phyloP scores from a whole-genome alignment of 1,140 invertebrate genomes.

The Musca domestica region DNA sequence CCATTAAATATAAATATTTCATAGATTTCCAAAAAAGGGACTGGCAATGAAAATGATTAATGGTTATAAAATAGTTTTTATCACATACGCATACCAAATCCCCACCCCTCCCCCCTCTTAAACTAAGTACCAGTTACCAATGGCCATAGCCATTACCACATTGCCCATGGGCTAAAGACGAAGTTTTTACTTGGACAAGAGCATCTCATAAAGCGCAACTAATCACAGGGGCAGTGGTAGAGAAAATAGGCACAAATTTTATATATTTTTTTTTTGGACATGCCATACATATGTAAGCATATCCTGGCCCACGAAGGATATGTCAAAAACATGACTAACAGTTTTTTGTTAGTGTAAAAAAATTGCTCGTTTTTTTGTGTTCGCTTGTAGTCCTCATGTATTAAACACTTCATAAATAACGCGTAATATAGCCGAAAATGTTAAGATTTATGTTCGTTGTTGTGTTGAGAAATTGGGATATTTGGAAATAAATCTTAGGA shows the following conservation, averaged over 20 bases:
- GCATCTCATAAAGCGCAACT: not conserved
- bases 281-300: not conserved
- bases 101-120: not conserved
- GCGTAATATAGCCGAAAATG: conserved; percentile 1
- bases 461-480: not conserved
- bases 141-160: no score
- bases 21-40: not conserved
- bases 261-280: not conserved
- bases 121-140: no score
- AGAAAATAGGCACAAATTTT: not conserved
- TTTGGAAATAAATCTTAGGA: not conserved
- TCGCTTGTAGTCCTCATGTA: not conserved
- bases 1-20: conserved; percentile 21
- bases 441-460: not conserved
- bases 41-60: conserved; percentile 36
- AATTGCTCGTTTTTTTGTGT: not conserved
- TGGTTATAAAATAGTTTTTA: conserved; percentile 26
- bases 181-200: no score
- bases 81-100: conserved; percentile 2
- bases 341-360: conserved; percentile 5
- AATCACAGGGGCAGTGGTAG: conserved; percentile 13
- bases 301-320: not conserved
- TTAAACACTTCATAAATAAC: conserved; percentile 21
- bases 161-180: not conserved
- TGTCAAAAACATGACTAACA: conserved; percentile 15